These are phyloP conservation scores for Cinara cedri DNA, from an alignment of 2,888 invertebrate genomes.

Conservation along the genomic window DNA sequence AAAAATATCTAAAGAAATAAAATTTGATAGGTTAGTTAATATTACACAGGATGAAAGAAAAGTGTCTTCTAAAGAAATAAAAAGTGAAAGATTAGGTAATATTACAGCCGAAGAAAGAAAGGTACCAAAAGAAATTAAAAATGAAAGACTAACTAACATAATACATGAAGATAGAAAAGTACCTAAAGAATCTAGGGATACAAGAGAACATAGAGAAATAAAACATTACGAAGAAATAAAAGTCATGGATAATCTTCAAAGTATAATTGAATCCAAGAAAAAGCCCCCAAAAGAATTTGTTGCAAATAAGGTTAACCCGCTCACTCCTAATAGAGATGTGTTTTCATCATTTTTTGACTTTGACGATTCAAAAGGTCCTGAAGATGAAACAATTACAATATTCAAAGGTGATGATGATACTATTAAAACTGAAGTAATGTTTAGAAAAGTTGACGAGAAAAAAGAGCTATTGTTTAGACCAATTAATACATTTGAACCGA, in stretches of 20 bases:
- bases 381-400: slow-evolving; percentile 50
- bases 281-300: slow-evolving; percentile 47
- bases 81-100: background rate
- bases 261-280: slow-evolving; percentile 49
- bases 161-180: no score
- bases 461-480: slow-evolving; percentile 57
- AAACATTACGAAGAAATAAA: slow-evolving; percentile 61
- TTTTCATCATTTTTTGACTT: slow-evolving; percentile 54
- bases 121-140: slow-evolving; percentile 67
- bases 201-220: slow-evolving; percentile 51
- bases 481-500: slow-evolving; percentile 59
- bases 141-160: slow-evolving; percentile 70
- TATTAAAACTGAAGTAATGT: slow-evolving; percentile 43
- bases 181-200: no score
- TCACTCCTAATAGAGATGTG: slow-evolving; percentile 45
- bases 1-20: slow-evolving; percentile 80
- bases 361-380: slow-evolving; percentile 45
- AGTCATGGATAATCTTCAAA: slow-evolving; percentile 54
- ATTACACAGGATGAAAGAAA: slow-evolving; percentile 69
- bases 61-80: slow-evolving; percentile 56
- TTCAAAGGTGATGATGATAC: slow-evolving; percentile 54
- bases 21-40: slow-evolving; percentile 8
- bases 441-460: slow-evolving; percentile 52
- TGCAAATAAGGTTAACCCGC: slow-evolving; percentile 29
- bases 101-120: slow-evolving; percentile 68